Evolutionary conservation across 2,113 vertebrate species (phyloP), one percentile per base, ranked within the genome.

Genomic region (Recurvirostra avosetta): DNA sequence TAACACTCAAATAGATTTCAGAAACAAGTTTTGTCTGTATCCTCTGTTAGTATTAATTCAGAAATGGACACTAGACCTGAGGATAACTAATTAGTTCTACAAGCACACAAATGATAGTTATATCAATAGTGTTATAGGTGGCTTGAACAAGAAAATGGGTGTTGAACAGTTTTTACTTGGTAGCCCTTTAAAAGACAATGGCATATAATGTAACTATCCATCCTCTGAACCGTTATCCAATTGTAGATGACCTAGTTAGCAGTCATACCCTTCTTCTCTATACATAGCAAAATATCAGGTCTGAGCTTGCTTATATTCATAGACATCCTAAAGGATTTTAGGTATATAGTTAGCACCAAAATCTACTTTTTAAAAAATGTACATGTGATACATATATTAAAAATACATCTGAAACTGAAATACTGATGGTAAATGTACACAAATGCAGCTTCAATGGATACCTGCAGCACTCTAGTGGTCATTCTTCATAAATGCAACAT

Each of bases 381-480:
- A 17, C 2, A 0, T 8, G 19, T 34, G 6, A 43, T n/a, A n/a
- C 45, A 43, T 38, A 14, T 38, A 62, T 52, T 26, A 85, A 72
- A 77, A 59, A 29, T 23, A 43, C 20, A 62, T 58, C 45, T 73
- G 34, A 70, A 62, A 77, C 43, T 34, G 47, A 56, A 74, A 61
- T 77, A 36, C 10, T 63, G 67, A 62, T 16, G 7, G 18, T 8
- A 50, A 85, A 77, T 21, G 14, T 34, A 41, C 38, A 50, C 49
- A 80, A 50, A 21, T 74, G 72, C 73, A 68, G 68, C 94, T 97
- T 98, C 90, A 79, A 86, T 95, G 95, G 97, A 91, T 91, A 97
- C 86, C 93, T 98, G 97, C 98, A 98, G 98, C 98, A 96, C 98
- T 99, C 98, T 99, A 98, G 98, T 99, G 99, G 98, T 80, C 91